Conservation (phyloP, 2,113 vertebrate species). For the Chaetodon trifascialis region DNA sequence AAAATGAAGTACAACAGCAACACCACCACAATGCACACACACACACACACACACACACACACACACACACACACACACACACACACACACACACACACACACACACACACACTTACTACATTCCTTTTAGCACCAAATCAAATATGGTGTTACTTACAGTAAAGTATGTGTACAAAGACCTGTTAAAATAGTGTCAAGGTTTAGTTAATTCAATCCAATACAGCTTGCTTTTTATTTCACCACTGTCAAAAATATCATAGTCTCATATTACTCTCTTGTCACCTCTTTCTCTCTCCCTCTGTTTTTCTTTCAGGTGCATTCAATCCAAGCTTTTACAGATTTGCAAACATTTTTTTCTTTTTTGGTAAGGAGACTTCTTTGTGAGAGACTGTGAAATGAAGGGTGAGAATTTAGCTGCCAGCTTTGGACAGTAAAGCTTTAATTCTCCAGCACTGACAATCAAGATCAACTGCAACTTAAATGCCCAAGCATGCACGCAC, state of each 20-base stretch:
- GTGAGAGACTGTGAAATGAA: conserved; percentile 82
- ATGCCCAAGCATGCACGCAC: conserved; percentile 58
- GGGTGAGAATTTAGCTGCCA: conserved; percentile 85
- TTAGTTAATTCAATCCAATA: conserved; percentile 1
- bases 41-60: neutral
- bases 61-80: no score
- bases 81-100: no score
- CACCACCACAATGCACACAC: neutral
- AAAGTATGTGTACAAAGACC: neutral
- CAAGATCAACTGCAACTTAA: conserved; percentile 81
- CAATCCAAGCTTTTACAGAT: conserved; percentile 85
- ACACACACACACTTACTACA: neutral
- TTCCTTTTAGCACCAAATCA: neutral
- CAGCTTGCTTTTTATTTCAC: conserved; percentile 3
- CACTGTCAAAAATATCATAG: neutral
- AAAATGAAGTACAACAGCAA: neutral
- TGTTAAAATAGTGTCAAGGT: neutral
- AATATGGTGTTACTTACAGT: neutral
- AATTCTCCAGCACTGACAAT: conserved; percentile 90
- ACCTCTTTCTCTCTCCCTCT: conserved; percentile 44
- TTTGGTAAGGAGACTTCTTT: conserved; percentile 82
- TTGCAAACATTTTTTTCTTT: conserved; percentile 81
- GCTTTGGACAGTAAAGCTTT: conserved; percentile 83
- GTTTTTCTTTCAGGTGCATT: conserved; percentile 81
- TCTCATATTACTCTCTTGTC: neutral